These are phyloP conservation scores for Plemyria rubiginata DNA, from an alignment of 2,888 invertebrate genomes.

Conservation along the genomic window DNA sequence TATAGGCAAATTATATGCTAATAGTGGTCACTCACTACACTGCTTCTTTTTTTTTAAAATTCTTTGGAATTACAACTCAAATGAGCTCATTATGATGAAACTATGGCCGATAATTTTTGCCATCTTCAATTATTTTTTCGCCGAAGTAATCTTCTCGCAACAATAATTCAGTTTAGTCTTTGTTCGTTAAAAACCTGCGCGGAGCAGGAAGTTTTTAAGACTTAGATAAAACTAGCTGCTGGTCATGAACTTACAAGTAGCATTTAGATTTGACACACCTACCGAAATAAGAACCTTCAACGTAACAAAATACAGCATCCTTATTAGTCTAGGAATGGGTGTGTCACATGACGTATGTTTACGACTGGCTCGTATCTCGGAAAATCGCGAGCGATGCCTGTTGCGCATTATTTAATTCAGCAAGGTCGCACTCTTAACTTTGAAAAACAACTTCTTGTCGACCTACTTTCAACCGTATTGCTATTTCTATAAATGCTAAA, in stretches of 20 bases:
- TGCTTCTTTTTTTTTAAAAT: no score
- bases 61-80: no score
- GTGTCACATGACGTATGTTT: constrained; percentile 80
- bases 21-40: no score
- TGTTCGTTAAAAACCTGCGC: background rate
- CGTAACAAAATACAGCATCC: constrained; percentile 63
- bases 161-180: background rate
- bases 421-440: constrained; percentile 69
- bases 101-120: no score
- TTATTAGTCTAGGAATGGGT: constrained; percentile 79
- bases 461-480: constrained; percentile 64
- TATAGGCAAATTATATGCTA: no score
- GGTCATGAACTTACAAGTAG: background rate
- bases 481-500: constrained; percentile 49
- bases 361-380: constrained; percentile 54
- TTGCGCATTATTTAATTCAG: constrained; percentile 75
- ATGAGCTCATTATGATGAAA: no score
- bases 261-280: constrained; percentile 42
- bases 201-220: background rate
- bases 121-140: background rate
- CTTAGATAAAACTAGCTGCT: background rate
- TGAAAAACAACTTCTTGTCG: constrained; percentile 51
- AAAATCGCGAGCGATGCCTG: constrained; percentile 60
- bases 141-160: background rate
- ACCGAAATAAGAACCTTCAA: constrained; percentile 38